These are phyloP conservation scores for Cremastobaeus sp. DNA, from an alignment of 2,888 invertebrate species.

Conservation along the genomic window DNA sequence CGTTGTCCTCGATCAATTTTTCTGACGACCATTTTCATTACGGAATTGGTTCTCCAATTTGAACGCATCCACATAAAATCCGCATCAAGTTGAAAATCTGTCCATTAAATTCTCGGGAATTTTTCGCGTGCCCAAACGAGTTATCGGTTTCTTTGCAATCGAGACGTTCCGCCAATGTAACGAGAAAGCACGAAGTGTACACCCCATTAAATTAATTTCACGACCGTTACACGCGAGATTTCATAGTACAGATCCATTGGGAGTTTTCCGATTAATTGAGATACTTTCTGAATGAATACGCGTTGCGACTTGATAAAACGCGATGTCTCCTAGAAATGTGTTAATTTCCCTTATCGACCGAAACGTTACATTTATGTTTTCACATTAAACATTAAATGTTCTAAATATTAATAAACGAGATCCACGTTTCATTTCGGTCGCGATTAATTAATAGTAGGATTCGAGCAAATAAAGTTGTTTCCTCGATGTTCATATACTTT, in stretches of 20 bases:
- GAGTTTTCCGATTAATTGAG: constrained; percentile 52
- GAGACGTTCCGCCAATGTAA: constrained; percentile 15
- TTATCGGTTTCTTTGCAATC: constrained; percentile 13
- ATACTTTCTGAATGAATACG: too few species aligned
- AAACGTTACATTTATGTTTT: too few species aligned
- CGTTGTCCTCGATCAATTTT: too few species aligned
- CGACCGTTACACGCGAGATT: constrained; percentile 44
- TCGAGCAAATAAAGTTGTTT: too few species aligned
- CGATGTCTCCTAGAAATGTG: constrained; percentile 31
- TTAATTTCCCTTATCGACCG: constrained; percentile 37
- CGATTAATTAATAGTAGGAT: too few species aligned
- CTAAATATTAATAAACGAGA: too few species aligned
- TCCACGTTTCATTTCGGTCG: too few species aligned
- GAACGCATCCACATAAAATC: not conserved
- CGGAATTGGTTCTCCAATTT: too few species aligned
- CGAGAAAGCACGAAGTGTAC: constrained; percentile 17
- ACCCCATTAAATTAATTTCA: constrained; percentile 49
- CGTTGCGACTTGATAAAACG: constrained; percentile 31
- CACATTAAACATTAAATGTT: too few species aligned
- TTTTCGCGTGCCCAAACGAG: not conserved
- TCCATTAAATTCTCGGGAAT: not conserved
- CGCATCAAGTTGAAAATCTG: not conserved
- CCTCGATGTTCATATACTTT: too few species aligned
- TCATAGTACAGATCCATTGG: constrained; percentile 44
- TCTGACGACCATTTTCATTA: too few species aligned